Base-by-base conservation (phyloP, 2,888 invertebrate species). In the Drosophila austrosaltans region DNA sequence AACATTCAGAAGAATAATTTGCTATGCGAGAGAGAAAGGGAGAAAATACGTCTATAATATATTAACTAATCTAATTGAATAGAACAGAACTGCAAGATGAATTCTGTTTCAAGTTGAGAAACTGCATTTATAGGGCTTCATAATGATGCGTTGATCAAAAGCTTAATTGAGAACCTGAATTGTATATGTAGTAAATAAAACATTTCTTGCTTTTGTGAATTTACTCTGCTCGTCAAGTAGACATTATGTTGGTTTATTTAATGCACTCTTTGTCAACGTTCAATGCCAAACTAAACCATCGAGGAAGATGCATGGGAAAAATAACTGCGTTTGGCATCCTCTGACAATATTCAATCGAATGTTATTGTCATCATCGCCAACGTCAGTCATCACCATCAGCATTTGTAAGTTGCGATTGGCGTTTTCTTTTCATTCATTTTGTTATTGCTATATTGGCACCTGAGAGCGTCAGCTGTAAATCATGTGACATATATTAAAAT, bases 401-500 rank as follows among this genome's bases (percentile, higher is more conserved):
- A 59, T 59, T 66, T 28, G 2, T 30, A 48, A 48, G 22, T 44
- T 30, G 42, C 59, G 48, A 59, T 69, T 56, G 42, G 42, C 39
- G 12, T 39, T 30, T 58, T 72, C 39, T 40, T 48, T 48, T 48
- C 25, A 48, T 48, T 48, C 48, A 25, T 48, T 48, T 48, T 48
- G 22, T 48, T 48, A 48, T 48, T 20, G 25, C 39, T 42, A n/a
- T 63, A 57, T 40, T 56, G 40, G 25, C 53, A 71, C 63, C 30
- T 16, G 64, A 32, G 16, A 44, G 39, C 32, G 62, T 64, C 74
- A 76, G 74, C 78, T 72, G 78, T 68, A 65, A 76, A 60, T 71
- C 71, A 71, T 74, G 70, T 69, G 71, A 72, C 69, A 73, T 53
- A 72, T 77, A 72, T 78, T 76, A 57, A 72, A 68, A 74, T 66